Evolutionary conservation across 2,113 vertebrate species (phyloP), one percentile per base, ranked within the genome.

Genomic region (Xiphorhynchus elegans): DNA sequence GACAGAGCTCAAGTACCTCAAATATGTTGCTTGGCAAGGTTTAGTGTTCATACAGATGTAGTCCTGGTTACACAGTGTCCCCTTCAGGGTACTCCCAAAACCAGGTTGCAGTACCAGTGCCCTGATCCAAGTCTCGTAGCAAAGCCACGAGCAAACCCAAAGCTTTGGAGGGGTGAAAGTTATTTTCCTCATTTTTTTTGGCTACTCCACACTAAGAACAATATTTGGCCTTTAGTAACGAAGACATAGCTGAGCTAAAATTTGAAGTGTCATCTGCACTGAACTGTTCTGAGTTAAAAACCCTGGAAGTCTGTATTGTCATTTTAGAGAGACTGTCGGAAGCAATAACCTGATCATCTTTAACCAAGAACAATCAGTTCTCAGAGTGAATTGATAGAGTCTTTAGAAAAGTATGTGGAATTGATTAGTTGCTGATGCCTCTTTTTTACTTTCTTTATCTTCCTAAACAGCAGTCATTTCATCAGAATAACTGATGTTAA

Each of bases 391-490:
- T 92, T 94, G 94, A 76, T 68, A 55, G 72, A 77, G 55, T 53
- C 75, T 90, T 88, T 82, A 79, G 68, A 62, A 55, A 79, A 82
- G 53, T 88, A 53, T 31, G 64, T 89, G 72, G 84, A 95, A 90
- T 93, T 88, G 74, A 93, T 95, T 74, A 87, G 62, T 33, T 77
- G 40, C 62, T 83, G 53, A 85, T 75, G 31, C 9, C 28, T 89
- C 46, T 56, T 79, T 94, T 93, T 87, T 66, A 31, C 44, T 92
- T 89, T 82, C 62, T 84, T 76, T 89, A 50, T 77, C 62, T 84
- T 93, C 44, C 44, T 23, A 88, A 91, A 39, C 44, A 75, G 33
- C n/a, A 91, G 39, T 53, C 28, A 56, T 47, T 92, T 92, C 73
- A 60, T 35, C 31, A 78, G 68, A 67, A 58, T 70, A 46, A 73